Percentiles rank a stretch among this genome's conserved stretches.
These are phyloP conservation scores for Ganaspis sp. DNA, from an alignment of 1,140 invertebrate genomes.

Conservation along the genomic window DNA sequence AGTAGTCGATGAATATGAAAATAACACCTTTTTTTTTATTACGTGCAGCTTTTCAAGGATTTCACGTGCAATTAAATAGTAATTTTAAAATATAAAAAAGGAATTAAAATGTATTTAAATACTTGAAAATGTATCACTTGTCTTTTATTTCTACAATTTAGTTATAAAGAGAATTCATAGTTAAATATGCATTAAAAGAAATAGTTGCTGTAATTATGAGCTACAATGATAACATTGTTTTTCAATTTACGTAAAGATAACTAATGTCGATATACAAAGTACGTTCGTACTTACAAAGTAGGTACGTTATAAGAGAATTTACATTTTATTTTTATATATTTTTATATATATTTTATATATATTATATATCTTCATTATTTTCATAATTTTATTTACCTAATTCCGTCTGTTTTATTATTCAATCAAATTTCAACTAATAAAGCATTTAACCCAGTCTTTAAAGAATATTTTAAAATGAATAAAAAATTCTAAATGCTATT, in stretches of 20 bases:
- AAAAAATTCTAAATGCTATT: too few relatives aligned
- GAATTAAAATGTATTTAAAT: neutral
- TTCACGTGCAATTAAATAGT: neutral
- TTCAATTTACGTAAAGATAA: conserved; percentile 24
- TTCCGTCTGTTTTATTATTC: neutral
- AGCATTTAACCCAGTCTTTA: neutral
- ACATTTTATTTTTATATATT: too few relatives aligned
- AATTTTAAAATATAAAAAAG: neutral
- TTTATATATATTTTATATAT: too few relatives aligned
- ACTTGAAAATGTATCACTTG: neutral
- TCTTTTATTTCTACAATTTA: neutral
- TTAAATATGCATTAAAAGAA: conserved; percentile 11
- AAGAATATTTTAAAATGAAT: too few relatives aligned
- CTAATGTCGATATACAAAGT: neutral
- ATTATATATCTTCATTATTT: too few relatives aligned
- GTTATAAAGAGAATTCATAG: conserved; percentile 6
- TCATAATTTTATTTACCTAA: neutral
- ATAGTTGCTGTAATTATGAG: conserved; percentile 12
- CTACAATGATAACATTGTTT: neutral
- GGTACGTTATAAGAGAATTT: too few relatives aligned
- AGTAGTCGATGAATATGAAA: too few relatives aligned
- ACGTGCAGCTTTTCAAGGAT: too few relatives aligned
- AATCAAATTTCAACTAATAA: neutral
- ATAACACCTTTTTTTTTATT: too few relatives aligned
- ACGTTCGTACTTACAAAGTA: too few relatives aligned